phyloP scores from a whole-genome alignment of 2,113 vertebrate genomes.

The Peucedramus taeniatus region DNA sequence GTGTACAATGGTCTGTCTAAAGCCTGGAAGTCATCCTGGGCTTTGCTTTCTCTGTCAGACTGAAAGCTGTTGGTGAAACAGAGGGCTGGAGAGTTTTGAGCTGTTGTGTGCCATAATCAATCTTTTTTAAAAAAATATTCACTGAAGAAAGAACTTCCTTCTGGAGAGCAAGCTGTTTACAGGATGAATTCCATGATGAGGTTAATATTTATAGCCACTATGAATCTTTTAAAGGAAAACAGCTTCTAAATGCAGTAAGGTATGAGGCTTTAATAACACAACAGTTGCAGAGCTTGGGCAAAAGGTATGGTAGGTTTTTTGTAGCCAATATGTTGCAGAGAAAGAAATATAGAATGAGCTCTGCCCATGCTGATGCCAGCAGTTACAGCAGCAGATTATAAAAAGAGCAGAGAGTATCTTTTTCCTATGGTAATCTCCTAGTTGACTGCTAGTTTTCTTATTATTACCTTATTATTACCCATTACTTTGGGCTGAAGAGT shows the following conservation, averaged over 20 bases:
- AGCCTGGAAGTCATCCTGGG: not conserved
- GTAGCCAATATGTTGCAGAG: not conserved
- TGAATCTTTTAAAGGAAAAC: not conserved
- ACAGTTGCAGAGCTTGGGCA: not conserved
- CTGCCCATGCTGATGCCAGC: not conserved
- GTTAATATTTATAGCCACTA: not conserved
- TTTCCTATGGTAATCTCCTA: not conserved
- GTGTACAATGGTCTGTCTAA: not conserved
- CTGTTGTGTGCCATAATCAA: not conserved
- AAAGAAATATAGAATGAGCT: not conserved
- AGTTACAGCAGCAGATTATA: not conserved
- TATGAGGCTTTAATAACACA: not conserved
- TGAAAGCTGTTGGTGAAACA: not conserved
- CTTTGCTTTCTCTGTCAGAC: not conserved
- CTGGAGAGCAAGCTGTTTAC: not conserved
- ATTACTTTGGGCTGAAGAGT: rapidly evolving
- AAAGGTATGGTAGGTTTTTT: not conserved
- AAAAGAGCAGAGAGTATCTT: not conserved
- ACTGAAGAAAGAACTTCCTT: not conserved
- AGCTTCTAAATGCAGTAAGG: not conserved
- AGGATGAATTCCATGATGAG: not conserved
- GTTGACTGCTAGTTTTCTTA: not conserved
- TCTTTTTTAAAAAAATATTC: not conserved
- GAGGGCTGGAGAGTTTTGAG: not conserved
- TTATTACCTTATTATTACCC: not conserved